Evolutionary conservation across 2,888 invertebrate genomes (phyloP).

Genomic region (Drosophila bunnanda): DNA sequence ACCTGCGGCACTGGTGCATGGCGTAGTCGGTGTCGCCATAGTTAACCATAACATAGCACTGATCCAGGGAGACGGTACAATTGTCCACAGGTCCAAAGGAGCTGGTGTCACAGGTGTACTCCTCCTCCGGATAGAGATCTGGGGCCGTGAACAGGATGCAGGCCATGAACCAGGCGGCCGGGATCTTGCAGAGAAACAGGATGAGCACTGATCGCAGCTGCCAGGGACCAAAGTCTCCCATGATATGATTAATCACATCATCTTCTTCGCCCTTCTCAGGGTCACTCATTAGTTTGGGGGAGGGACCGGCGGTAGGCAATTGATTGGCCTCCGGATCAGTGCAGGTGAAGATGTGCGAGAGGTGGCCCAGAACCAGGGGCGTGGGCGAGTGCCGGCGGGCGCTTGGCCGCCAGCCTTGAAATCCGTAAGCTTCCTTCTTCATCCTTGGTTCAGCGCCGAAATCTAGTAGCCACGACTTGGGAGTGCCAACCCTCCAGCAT

Average conservation of each 20-base stretch:
- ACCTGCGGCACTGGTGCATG: constrained; percentile 69
- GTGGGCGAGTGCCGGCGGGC: constrained; percentile 44
- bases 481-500: constrained; percentile 57
- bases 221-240: constrained; percentile 85
- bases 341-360: constrained; percentile 31
- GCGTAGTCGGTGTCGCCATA: constrained; percentile 55
- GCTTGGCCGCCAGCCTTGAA: constrained; percentile 34
- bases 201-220: constrained; percentile 84
- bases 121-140: constrained; percentile 76
- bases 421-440: constrained; percentile 12
- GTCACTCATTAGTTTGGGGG: not conserved
- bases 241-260: constrained; percentile 77
- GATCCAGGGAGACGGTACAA: constrained; percentile 70
- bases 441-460: constrained; percentile 31
- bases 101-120: constrained; percentile 73
- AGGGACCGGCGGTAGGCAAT: not conserved
- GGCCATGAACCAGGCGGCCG: constrained; percentile 86
- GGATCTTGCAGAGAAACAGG: constrained; percentile 85
- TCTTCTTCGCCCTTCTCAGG: not conserved
- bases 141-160: constrained; percentile 85
- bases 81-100: constrained; percentile 41
- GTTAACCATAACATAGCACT: constrained; percentile 71
- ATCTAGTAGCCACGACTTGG: constrained; percentile 59
- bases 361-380: constrained; percentile 27
- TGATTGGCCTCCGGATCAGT: constrained; percentile 20